A percentile compares a stretch with the other conserved stretches of the same genome.
Evolutionary conservation across 2,888 invertebrate species (phyloP).

Genomic region (Ophion ventricosus): DNA sequence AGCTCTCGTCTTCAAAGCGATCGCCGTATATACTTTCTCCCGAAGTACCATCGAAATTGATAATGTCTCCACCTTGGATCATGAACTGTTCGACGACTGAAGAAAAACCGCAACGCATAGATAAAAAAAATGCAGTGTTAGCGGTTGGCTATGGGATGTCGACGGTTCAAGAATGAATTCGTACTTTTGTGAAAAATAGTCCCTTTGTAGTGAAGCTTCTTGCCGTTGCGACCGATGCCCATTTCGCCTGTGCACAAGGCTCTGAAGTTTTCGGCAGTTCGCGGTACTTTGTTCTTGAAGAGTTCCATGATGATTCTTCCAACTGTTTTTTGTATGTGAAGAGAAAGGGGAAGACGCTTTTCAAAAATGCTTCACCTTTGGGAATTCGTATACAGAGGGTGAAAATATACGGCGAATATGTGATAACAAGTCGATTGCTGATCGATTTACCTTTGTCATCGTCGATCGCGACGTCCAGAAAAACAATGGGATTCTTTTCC

Average conservation of each 20-base stretch:
- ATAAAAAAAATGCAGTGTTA: slow-evolving; percentile 24
- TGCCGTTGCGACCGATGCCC: slow-evolving; percentile 88
- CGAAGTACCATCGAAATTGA: slow-evolving; percentile 92
- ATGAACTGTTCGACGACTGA: slow-evolving; percentile 94
- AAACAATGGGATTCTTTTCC: slow-evolving; percentile 87
- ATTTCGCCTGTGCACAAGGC: slow-evolving; percentile 96
- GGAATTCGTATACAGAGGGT: not conserved
- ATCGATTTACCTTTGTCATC: slow-evolving; percentile 86
- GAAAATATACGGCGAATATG: not conserved
- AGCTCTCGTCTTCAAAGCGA: slow-evolving; percentile 96
- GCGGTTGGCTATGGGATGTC: slow-evolving; percentile 23
- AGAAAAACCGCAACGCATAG: not conserved
- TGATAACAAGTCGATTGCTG: not conserved
- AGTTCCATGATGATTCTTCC: slow-evolving; percentile 95
- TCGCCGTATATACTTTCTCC: slow-evolving; percentile 98
- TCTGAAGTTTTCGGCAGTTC: slow-evolving; percentile 95
- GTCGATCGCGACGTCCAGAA: slow-evolving; percentile 88
- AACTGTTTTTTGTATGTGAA: slow-evolving; percentile 82
- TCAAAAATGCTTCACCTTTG: not conserved
- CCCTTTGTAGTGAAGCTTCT: slow-evolving; percentile 93
- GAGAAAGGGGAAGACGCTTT: not conserved
- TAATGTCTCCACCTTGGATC: slow-evolving; percentile 93
- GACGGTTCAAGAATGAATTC: not conserved
- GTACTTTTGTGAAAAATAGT: slow-evolving; percentile 91
- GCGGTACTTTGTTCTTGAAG: slow-evolving; percentile 92